phyloP scores from a whole-genome alignment of 2,113 vertebrate species.

The Antechinus flavipes region DNA sequence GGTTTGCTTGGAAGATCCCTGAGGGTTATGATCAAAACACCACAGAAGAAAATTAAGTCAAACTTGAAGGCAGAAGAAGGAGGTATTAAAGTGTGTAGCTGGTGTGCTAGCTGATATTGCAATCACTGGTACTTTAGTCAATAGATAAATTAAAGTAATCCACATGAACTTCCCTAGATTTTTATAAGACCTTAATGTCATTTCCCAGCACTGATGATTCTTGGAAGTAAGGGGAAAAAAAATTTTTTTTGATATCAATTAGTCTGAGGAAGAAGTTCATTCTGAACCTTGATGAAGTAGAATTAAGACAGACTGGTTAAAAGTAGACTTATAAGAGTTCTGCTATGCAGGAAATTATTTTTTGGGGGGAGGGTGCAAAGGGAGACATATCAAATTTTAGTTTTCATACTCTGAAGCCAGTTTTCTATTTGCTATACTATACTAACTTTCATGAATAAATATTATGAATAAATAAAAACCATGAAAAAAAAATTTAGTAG shows the following conservation, averaged over 20 bases:
- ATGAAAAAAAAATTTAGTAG: not conserved
- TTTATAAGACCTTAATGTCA: conserved; percentile 17
- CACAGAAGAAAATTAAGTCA: conserved; percentile 21
- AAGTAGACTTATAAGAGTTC: not conserved
- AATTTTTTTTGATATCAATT: conserved; percentile 9
- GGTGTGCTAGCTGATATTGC: conserved; percentile 21
- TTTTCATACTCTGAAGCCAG: not conserved
- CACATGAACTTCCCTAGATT: conserved; percentile 1
- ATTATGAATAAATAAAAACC: not conserved
- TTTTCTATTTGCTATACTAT: not conserved
- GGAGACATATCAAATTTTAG: not conserved
- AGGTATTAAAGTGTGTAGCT: conserved; percentile 29
- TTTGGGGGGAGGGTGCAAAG: not conserved
- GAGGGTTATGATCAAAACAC: conserved; percentile 2
- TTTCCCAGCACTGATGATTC: conserved; percentile 5
- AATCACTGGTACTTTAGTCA: conserved; percentile 25
- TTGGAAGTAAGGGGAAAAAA: not conserved
- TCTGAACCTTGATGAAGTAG: conserved; percentile 19
- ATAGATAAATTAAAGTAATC: conserved; percentile 34
- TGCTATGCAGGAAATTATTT: conserved; percentile 7
- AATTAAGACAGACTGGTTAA: conserved; percentile 26
- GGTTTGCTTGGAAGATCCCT: conserved; percentile 30
- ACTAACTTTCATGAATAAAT: not conserved
- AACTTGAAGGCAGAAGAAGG: conserved; percentile 22
- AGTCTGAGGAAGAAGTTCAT: conserved; percentile 6